Evolutionary conservation across 2,113 vertebrate species (phyloP), one percentile per base, ranked within the genome.

Genomic region (Abramis brama): DNA sequence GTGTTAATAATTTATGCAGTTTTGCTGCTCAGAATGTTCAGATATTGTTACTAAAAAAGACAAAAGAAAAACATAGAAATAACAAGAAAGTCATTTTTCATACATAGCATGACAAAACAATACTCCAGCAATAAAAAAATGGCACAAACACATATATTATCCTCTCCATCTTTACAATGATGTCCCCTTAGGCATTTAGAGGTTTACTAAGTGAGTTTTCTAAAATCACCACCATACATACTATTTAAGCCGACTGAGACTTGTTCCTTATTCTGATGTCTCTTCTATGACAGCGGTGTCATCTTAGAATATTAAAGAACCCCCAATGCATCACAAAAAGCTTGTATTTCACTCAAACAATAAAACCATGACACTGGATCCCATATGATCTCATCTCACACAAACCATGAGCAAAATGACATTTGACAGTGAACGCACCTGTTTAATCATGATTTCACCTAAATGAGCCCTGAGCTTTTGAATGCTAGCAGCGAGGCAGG

Each of bases 361-460:
- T 27, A 62, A 80, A 64, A 45, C 57, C 33, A 80, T 45, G 79
- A 66, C n/a, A 45, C 17, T 27, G 23, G n/a, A 66, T 66, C 59
- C 4, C 59, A 66, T 62, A 30, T 64, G n/a, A 80, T 11, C 59
- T 80, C 59, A 80, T 80, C 59, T 64, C 59, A 43, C 3, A 5
- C n/a, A 66, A 9, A 36, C 36, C n/a, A 17, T 27, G 59, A 64
- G 79, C 79, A 47, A 64, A 64, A 80, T 47, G 23, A 66, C 59
- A 64, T 80, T 80, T 47, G 39, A 47, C 79, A 80, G 59, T 43
- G 39, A 80, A 66, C 15, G 15, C 79, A 80, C 59, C 79, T 30
- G 79, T 45, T 45, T 80, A 66, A 80, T 80, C 79, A 80, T 10
- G n/a, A 43, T 27, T 66, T 45, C 59, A 66, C n/a, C 79, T 45